Percentiles rank a stretch among this genome's conserved stretches.
These are phyloP conservation scores for Centropyge bicolor DNA, from an alignment of 2,797 vertebrate species.

Conservation along the genomic window DNA sequence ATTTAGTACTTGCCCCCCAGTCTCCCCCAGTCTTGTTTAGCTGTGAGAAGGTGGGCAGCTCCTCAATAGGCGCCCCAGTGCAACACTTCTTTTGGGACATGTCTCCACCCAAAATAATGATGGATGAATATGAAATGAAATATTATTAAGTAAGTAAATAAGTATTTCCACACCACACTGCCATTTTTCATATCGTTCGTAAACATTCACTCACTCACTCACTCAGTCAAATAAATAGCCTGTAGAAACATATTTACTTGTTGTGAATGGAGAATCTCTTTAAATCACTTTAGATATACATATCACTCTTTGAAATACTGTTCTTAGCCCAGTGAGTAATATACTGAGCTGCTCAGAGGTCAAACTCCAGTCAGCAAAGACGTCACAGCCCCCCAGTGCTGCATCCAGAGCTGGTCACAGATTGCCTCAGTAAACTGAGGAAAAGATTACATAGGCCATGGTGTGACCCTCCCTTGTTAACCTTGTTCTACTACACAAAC, in stretches of 20 bases:
- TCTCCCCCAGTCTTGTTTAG: too few species aligned
- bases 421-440: constrained; percentile 10
- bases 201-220: too few species aligned
- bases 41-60: not conserved
- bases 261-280: not conserved
- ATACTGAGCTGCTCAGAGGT: constrained; percentile 18
- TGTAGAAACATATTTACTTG: not conserved
- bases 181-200: not conserved
- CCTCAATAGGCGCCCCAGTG: not conserved
- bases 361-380: constrained; percentile 27
- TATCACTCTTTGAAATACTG: not conserved
- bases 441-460: constrained; percentile 39
- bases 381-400: constrained; percentile 30
- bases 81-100: not conserved
- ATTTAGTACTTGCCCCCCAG: too few species aligned
- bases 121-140: too few species aligned
- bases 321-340: not conserved
- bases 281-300: not conserved
- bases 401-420: constrained; percentile 45
- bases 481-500: not conserved
- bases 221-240: not conserved
- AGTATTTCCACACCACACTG: not conserved
- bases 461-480: constrained; percentile 15
- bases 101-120: not conserved
- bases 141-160: too few species aligned